phyloP scores from a whole-genome alignment of 2,797 vertebrate genomes.

The Rhabdophis nuchalis region DNA sequence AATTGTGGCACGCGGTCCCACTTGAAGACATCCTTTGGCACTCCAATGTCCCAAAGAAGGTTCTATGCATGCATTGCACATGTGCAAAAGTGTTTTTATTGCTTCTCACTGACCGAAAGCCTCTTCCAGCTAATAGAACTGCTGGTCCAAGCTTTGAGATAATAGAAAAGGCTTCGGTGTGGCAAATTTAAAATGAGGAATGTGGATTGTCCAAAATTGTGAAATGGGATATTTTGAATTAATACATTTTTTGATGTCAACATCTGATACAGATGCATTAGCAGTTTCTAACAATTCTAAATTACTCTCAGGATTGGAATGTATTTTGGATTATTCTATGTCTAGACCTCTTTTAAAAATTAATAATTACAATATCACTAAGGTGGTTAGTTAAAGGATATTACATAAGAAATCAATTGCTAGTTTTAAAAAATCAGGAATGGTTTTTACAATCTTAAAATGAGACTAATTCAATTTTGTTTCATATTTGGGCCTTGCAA shows the following conservation, averaged over 20 bases:
- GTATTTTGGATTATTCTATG: neutral
- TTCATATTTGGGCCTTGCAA: neutral
- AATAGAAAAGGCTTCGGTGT: neutral
- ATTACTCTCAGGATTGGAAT: neutral
- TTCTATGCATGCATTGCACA: neutral
- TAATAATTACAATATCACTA: neutral
- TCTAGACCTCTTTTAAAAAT: neutral
- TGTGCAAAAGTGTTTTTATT: neutral
- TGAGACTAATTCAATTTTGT: neutral
- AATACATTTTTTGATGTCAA: neutral
- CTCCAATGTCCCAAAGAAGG: neutral
- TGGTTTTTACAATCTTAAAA: neutral
- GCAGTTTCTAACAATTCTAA: neutral
- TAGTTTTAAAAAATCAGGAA: neutral
- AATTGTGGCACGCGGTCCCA: neutral
- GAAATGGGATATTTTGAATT: neutral
- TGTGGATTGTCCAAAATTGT: neutral
- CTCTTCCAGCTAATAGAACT: neutral
- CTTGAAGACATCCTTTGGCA: neutral
- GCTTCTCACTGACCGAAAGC: neutral
- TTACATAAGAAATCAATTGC: neutral
- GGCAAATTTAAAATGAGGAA: neutral
- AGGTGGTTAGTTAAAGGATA: neutral
- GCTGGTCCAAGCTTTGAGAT: neutral
- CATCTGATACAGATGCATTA: neutral